Evolutionary conservation across 2,113 vertebrate genomes (phyloP).

Genomic region (Rattus norvegicus): GRCr8 NC_086037.1:67655501-67656000

Average conservation of each 20-base stretch:
- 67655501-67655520: background rate
- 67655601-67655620: accelerated
- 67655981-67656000: background rate
- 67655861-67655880: no score
- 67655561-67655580: background rate
- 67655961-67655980: background rate
- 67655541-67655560: background rate
- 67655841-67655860: background rate
- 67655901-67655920: background rate
- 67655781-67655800: background rate
- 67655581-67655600: background rate
- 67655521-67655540: background rate
- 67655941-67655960: background rate
- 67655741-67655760: background rate
- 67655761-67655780: no score
- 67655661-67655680: background rate
- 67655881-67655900: background rate
- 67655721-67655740: background rate
- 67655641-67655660: background rate
- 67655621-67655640: background rate
- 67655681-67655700: background rate
- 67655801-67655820: background rate
- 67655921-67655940: background rate
- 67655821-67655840: background rate
- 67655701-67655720: background rate